Percentiles rank a stretch among this genome's conserved stretches.
These are phyloP conservation scores for Drosophila birchii DNA, from an alignment of 2,888 invertebrate genomes.

Conservation along the genomic window DNA sequence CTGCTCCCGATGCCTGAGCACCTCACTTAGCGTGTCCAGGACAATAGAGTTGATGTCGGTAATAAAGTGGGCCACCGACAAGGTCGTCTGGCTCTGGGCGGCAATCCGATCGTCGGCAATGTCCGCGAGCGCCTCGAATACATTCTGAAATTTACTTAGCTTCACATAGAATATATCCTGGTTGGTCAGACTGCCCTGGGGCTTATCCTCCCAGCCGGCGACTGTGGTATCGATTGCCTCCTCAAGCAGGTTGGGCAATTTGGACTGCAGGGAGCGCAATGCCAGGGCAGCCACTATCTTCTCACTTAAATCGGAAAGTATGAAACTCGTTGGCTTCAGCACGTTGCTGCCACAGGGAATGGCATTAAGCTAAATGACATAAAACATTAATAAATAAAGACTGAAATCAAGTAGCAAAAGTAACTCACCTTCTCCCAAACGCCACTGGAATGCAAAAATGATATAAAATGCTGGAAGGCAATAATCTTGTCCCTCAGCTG, in stretches of 20 bases:
- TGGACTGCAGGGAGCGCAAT: conserved; percentile 83
- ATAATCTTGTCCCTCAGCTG: conserved; percentile 95
- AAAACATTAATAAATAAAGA: not conserved
- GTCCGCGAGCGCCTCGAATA: conserved; percentile 88
- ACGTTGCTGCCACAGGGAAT: conserved; percentile 79
- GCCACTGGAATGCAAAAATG: conserved; percentile 89
- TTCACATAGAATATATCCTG: conserved; percentile 92
- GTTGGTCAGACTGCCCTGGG: conserved; percentile 86
- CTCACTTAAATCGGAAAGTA: conserved; percentile 91
- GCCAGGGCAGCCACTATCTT: conserved; percentile 91
- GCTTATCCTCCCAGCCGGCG: conserved; percentile 84
- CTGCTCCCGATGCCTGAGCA: conserved; percentile 87
- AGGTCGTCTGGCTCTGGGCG: conserved; percentile 86
- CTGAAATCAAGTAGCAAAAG: too few relatives aligned
- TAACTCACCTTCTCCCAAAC: conserved; percentile 87
- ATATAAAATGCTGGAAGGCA: conserved; percentile 90
- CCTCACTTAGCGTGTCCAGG: conserved; percentile 88
- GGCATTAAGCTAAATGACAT: conserved; percentile 73
- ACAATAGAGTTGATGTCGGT: conserved; percentile 87
- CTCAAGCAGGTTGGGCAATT: conserved; percentile 85
- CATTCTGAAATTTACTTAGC: conserved; percentile 88
- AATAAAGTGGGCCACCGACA: conserved; percentile 86
- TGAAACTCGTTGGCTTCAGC: conserved; percentile 85
- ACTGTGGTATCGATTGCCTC: conserved; percentile 87
- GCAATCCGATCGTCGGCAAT: conserved; percentile 87